Evolutionary conservation across 2,888 invertebrate genomes (phyloP).

Genomic region (Andrena fulva): DNA sequence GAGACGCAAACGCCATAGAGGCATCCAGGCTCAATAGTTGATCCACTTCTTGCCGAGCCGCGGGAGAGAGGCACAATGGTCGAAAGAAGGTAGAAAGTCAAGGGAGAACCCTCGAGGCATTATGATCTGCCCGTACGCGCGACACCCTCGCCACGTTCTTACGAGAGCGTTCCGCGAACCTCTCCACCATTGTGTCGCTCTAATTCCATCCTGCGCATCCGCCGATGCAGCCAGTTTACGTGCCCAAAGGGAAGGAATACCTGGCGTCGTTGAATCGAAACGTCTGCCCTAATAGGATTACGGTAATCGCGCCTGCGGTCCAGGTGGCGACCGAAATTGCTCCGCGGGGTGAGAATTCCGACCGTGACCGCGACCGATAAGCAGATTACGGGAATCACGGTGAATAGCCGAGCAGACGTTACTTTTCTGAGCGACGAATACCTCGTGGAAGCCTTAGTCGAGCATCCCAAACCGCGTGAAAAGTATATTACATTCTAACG

Average conservation of each 20-base stretch:
- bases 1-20: constrained; percentile 43
- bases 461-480: not conserved
- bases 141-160: constrained; percentile 44
- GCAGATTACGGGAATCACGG: constrained; percentile 76
- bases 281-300: constrained; percentile 81
- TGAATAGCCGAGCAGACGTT: not conserved
- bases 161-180: constrained; percentile 33
- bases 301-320: constrained; percentile 79
- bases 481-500: not conserved
- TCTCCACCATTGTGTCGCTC: constrained; percentile 33
- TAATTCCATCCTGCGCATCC: constrained; percentile 18
- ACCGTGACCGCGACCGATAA: constrained; percentile 78
- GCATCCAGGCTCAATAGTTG: constrained; percentile 44
- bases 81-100: constrained; percentile 54
- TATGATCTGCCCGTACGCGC: constrained; percentile 53
- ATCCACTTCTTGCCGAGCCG: constrained; percentile 49
- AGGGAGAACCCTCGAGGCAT: constrained; percentile 51
- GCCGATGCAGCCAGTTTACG: not conserved
- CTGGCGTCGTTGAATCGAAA: constrained; percentile 30
- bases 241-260: constrained; percentile 33
- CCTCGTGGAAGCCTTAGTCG: not conserved
- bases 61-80: constrained; percentile 43
- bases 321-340: constrained; percentile 80
- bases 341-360: constrained; percentile 79
- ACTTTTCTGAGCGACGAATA: not conserved